Conservation (phyloP, 2,888 invertebrate species). For the Oscheius myriophilus region DNA sequence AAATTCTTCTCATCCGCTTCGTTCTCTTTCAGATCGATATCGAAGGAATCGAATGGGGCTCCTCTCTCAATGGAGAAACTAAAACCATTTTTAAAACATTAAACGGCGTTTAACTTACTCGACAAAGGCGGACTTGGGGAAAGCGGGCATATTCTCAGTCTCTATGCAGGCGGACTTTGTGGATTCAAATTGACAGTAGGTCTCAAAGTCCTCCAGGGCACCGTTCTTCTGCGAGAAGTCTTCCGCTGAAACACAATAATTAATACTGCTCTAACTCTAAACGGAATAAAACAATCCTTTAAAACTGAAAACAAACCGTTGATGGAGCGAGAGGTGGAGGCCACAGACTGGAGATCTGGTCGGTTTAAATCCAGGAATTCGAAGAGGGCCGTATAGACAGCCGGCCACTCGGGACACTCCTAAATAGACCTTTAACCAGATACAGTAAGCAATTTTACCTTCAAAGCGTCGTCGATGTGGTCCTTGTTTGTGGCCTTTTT, state of each 20-base stretch:
- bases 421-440: background rate
- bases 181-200: slow-evolving; percentile 7
- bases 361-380: slow-evolving; percentile 8
- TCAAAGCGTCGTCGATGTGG: background rate
- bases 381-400: slow-evolving; percentile 7
- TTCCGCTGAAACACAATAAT: slow-evolving; percentile 1
- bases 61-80: slow-evolving; percentile 2
- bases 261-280: background rate
- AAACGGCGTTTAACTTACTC: background rate
- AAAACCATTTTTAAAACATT: background rate
- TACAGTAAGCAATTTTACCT: background rate
- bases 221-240: slow-evolving; percentile 3
- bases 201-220: slow-evolving; percentile 2
- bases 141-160: too few species aligned
- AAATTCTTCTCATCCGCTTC: slow-evolving; percentile 6
- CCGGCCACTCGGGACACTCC: slow-evolving; percentile 11
- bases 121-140: background rate
- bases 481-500: background rate
- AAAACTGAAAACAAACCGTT: background rate
- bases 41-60: background rate
- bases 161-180: background rate
- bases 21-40: slow-evolving; percentile 1
- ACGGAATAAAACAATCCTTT: too few species aligned
- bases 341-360: background rate
- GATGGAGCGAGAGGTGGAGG: background rate